These are phyloP conservation scores for Homarus gammarus DNA, from an alignment of 2,888 invertebrate genomes.

Conservation along the genomic window DNA sequence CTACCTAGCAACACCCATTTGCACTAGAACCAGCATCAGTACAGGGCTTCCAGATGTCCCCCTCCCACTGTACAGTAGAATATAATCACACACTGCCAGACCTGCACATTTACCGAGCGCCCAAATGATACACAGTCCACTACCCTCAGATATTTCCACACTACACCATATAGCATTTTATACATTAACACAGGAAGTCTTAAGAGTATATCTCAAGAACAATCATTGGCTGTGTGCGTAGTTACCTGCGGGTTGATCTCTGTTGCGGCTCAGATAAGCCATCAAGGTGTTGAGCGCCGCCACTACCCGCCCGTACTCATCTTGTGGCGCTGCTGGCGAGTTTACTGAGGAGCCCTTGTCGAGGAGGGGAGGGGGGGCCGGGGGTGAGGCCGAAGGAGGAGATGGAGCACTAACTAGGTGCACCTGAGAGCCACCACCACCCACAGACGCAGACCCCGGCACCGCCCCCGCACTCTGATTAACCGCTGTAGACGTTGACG, in stretches of 20 bases:
- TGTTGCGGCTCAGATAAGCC: neutral
- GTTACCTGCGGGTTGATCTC: neutral
- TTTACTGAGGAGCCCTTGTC: neutral
- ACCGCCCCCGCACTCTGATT: slow-evolving; percentile 15
- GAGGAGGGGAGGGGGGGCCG: neutral
- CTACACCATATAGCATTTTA: too few relatives aligned
- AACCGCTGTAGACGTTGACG: slow-evolving; percentile 27
- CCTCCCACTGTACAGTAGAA: too few relatives aligned
- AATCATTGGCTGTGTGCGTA: too few relatives aligned
- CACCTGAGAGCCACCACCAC: slow-evolving; percentile 4
- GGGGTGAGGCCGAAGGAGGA: neutral
- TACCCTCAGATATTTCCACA: too few relatives aligned
- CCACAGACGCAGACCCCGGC: slow-evolving; percentile 15
- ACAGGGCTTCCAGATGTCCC: too few relatives aligned
- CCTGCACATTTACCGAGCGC: too few relatives aligned
- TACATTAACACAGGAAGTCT: too few relatives aligned
- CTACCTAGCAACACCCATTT: too few relatives aligned
- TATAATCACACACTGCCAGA: too few relatives aligned
- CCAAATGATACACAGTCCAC: too few relatives aligned
- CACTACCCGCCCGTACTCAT: neutral
- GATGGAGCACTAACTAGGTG: neutral
- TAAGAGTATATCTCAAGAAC: too few relatives aligned
- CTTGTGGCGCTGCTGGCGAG: neutral
- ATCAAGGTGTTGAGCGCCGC: slow-evolving; percentile 7
- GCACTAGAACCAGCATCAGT: too few relatives aligned